These are phyloP conservation scores for Aplodontia rufa DNA, from an alignment of 2,113 vertebrate species.

Conservation along the genomic window DNA sequence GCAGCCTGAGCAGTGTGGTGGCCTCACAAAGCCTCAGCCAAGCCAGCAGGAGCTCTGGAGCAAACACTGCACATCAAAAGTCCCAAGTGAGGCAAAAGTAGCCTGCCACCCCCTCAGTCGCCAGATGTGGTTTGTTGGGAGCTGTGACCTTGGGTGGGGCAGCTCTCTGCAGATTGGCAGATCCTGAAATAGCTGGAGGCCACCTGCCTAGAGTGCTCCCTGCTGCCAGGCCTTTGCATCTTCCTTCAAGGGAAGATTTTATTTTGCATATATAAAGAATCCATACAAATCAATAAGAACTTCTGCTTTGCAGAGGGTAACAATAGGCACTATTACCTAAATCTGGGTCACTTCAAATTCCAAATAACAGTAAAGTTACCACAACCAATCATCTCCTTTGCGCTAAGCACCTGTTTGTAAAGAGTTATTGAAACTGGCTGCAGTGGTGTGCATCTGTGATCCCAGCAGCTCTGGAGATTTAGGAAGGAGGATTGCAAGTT, in stretches of 20 bases:
- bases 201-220: not conserved
- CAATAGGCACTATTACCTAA: not conserved
- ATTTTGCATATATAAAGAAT: constrained; percentile 11
- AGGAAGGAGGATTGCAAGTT: no score
- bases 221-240: not conserved
- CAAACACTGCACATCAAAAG: not conserved
- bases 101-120: not conserved
- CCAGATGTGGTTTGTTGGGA: not conserved
- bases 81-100: not conserved
- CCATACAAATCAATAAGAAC: not conserved
- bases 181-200: not conserved
- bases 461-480: no score
- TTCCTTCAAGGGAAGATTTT: not conserved
- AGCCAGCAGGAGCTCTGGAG: not conserved
- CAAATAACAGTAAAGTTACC: not conserved
- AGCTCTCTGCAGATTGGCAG: not conserved
- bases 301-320: not conserved
- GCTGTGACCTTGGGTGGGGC: not conserved
- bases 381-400: not conserved
- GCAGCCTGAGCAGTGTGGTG: not conserved
- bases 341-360: not conserved
- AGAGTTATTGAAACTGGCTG: not conserved
- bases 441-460: no score
- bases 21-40: not conserved
- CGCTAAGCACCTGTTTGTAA: not conserved